Percentiles rank a stretch among this genome's conserved stretches.
Conservation (phyloP, 2,888 invertebrate species). For the Gandaritis pyraliata region DNA sequence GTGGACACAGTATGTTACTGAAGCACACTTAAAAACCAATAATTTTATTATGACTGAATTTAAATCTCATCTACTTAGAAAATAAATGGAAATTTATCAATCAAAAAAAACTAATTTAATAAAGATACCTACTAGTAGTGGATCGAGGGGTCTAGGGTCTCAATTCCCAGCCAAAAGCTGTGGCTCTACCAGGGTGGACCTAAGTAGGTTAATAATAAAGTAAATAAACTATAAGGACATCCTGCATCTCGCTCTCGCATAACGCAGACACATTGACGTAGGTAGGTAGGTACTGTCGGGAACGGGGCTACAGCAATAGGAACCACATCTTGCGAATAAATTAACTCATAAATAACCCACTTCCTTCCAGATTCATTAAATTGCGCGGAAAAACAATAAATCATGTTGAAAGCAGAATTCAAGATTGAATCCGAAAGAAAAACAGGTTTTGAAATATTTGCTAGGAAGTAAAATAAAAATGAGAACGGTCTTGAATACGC, state of each 20-base stretch:
- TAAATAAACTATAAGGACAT: no score
- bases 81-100: not conserved
- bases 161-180: no score
- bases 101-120: no score
- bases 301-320: constrained; percentile 11
- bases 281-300: not conserved
- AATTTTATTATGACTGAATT: no score
- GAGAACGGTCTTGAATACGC: no score
- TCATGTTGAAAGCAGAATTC: not conserved
- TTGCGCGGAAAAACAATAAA: not conserved
- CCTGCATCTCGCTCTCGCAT: not conserved
- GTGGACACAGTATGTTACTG: no score
- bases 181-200: no score
- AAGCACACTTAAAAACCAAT: no score
- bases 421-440: not conserved
- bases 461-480: not conserved
- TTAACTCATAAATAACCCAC: constrained; percentile 19
- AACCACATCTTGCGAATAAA: constrained; percentile 12
- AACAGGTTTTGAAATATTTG: not conserved
- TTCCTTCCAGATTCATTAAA: constrained; percentile 25
- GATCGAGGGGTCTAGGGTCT: no score
- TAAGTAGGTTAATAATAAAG: no score
- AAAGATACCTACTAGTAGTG: no score
- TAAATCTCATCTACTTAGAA: not conserved
- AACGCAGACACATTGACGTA: constrained; percentile 18